These are phyloP conservation scores for Thermophis baileyi DNA, from an alignment of 2,113 vertebrate genomes.

Conservation along the genomic window DNA sequence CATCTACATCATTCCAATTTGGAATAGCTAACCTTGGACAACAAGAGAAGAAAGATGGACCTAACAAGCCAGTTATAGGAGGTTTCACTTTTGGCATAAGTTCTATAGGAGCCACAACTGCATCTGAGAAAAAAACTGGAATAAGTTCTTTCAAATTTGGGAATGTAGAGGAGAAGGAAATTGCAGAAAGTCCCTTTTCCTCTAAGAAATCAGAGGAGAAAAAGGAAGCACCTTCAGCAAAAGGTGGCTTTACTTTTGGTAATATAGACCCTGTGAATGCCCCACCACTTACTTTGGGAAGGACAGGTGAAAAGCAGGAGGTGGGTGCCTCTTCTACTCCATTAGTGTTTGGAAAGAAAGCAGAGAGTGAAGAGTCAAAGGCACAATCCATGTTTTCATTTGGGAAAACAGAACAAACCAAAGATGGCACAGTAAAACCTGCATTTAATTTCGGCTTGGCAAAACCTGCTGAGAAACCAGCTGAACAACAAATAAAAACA, in stretches of 20 bases:
- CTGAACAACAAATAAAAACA: conserved; percentile 73
- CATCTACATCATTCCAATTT: conserved; percentile 69
- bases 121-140: conserved; percentile 71
- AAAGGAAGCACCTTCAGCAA: conserved; percentile 59
- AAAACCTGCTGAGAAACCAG: conserved; percentile 80
- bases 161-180: conserved; percentile 68
- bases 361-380: conserved; percentile 73
- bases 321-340: conserved; percentile 55
- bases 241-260: conserved; percentile 68
- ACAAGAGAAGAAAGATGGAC: conserved; percentile 72
- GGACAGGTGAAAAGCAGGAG: conserved; percentile 85
- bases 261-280: conserved; percentile 47
- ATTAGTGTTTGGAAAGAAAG: conserved; percentile 81
- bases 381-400: conserved; percentile 77
- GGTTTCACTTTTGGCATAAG: conserved; percentile 76
- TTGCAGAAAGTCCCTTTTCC: conserved; percentile 55
- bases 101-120: conserved; percentile 60
- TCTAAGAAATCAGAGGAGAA: conserved; percentile 75
- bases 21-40: conserved; percentile 65
- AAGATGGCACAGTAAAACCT: conserved; percentile 72
- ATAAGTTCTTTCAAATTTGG: conserved; percentile 67
- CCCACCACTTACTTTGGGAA: conserved; percentile 79
- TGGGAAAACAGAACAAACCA: conserved; percentile 76
- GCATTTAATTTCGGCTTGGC: conserved; percentile 74
- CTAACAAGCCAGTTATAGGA: conserved; percentile 52